Evolutionary conservation across 2,113 vertebrate genomes (phyloP).

Genomic region (Psittacula cyanocephala): DNA sequence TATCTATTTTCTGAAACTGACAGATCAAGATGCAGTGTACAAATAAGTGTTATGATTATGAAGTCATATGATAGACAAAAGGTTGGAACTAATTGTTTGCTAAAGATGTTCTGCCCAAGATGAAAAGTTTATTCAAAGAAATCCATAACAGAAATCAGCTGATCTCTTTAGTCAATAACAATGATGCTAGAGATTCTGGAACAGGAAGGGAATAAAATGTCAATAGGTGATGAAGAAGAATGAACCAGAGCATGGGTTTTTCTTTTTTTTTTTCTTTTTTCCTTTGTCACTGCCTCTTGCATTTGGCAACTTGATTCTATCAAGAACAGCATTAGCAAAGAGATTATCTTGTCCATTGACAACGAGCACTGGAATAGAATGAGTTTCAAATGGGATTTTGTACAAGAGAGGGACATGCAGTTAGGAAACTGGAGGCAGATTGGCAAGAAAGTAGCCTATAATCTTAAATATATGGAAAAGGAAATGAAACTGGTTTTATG

Average conservation of each 20-base stretch:
- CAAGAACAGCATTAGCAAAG: not conserved
- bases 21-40: not conserved
- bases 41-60: not conserved
- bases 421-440: not conserved
- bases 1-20: not conserved
- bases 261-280: not conserved
- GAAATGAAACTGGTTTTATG: not conserved
- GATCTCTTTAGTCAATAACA: not conserved
- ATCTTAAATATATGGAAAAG: not conserved
- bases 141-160: not conserved
- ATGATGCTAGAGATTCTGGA: not conserved
- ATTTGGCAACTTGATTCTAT: not conserved
- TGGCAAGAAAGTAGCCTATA: not conserved
- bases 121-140: not conserved
- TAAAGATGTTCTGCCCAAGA: not conserved
- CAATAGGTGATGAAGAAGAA: not conserved
- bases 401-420: not conserved
- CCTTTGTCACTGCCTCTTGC: rapidly evolving
- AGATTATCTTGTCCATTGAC: not conserved
- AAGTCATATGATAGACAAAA: not conserved
- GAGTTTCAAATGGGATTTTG: not conserved
- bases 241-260: not conserved
- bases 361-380: not conserved
- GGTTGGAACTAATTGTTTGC: not conserved
- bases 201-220: not conserved